Evolutionary conservation across 2,797 vertebrate species (phyloP).

Genomic region (Myotis vivesi): DNA sequence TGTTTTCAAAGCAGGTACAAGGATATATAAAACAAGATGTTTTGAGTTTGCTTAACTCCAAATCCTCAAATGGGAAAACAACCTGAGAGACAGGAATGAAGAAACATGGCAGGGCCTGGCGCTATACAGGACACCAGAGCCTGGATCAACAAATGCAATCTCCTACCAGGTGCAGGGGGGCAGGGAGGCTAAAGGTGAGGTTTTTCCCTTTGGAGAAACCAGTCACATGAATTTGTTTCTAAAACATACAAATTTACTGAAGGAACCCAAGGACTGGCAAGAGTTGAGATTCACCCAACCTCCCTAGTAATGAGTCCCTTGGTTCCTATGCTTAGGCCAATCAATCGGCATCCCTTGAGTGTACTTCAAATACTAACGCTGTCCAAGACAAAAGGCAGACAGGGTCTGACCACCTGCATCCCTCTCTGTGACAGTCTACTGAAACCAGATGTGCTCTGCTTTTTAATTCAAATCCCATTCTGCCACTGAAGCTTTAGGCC

Average conservation of each 20-base stretch:
- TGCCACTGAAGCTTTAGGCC: background rate
- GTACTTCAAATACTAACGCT: background rate
- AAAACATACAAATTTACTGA: slow-evolving; percentile 13
- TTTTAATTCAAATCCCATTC: background rate
- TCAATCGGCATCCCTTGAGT: background rate
- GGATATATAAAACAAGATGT: background rate
- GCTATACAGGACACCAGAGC: background rate
- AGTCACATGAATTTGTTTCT: background rate
- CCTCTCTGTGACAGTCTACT: background rate
- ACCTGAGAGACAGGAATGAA: background rate
- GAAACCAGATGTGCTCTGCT: background rate
- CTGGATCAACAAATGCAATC: background rate
- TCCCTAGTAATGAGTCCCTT: background rate
- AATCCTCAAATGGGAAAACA: slow-evolving; percentile 19
- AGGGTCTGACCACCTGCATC: background rate
- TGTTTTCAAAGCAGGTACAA: slow-evolving; percentile 37
- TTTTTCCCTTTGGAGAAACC: slow-evolving; percentile 16
- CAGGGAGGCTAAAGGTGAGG: background rate
- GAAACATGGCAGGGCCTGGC: background rate
- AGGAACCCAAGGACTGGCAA: background rate
- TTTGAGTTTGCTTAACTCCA: background rate
- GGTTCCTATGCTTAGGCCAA: background rate
- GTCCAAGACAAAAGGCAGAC: background rate
- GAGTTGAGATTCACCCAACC: background rate
- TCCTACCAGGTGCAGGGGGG: background rate